Percentiles rank a stretch among this genome's conserved stretches.
Conservation (phyloP, 2,797 vertebrate genomes). For the Oophaga sylvatica region DNA sequence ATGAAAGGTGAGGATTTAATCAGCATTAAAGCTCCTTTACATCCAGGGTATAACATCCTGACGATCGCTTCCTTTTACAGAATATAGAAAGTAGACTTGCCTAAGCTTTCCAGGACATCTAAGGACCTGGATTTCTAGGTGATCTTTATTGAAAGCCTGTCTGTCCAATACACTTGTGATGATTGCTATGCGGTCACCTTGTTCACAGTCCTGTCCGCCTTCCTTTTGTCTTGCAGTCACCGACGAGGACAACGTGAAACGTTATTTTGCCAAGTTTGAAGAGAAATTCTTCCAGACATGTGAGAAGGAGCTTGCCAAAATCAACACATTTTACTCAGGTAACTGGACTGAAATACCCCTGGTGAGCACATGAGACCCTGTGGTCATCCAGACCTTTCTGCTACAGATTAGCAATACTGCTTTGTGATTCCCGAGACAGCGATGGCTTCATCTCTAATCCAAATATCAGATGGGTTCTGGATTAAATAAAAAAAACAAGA, state of each 20-base stretch:
- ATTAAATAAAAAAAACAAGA: no score
- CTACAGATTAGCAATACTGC: background rate
- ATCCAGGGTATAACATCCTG: no score
- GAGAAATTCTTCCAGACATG: slow-evolving; percentile 97
- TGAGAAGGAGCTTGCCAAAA: slow-evolving; percentile 97
- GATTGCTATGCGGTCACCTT: background rate
- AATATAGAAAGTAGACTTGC: no score
- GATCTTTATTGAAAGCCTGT: no score
- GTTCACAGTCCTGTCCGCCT: background rate
- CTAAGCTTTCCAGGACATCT: no score
- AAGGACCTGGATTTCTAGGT: no score
- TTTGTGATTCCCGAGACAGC: background rate
- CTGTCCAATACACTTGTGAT: background rate
- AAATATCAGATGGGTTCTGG: background rate
- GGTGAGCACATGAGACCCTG: slow-evolving; percentile 6
- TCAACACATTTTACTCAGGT: slow-evolving; percentile 99
- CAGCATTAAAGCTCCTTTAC: no score
- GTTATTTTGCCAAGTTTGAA: slow-evolving; percentile 96
- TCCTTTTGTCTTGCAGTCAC: slow-evolving; percentile 78
- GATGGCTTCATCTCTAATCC: background rate
- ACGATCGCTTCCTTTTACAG: no score
- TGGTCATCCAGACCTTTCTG: background rate
- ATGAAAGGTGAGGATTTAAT: no score
- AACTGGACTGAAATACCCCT: slow-evolving; percentile 57
- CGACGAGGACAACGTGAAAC: slow-evolving; percentile 92